A percentile compares a stretch with the other conserved stretches of the same genome.
Conservation (phyloP, 1,140 invertebrate species). For the Pogonomyrmex barbatus region DNA sequence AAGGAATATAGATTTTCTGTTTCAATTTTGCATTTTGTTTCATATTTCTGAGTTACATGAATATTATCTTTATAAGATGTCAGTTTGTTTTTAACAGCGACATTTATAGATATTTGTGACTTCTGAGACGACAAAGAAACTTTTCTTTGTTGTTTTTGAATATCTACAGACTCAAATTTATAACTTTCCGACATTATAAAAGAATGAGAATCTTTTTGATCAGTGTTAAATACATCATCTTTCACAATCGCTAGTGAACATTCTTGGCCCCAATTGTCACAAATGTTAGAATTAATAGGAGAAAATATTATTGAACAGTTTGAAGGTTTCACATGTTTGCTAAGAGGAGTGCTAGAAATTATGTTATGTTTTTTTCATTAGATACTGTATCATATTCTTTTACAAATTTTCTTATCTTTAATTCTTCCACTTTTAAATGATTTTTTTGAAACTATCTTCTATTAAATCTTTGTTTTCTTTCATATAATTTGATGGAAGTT, state of each 20-base stretch:
- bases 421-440: constrained; percentile 21
- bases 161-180: not conserved
- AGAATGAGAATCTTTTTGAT: not conserved
- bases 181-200: not conserved
- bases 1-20: not conserved
- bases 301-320: constrained; percentile 42
- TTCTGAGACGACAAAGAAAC: not conserved
- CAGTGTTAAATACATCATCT: not conserved
- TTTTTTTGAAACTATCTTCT: constrained; percentile 27
- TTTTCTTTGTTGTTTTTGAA: not conserved
- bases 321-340: constrained; percentile 12
- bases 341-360: constrained; percentile 63
- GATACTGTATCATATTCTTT: not conserved
- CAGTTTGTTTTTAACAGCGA: not conserved
- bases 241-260: not conserved
- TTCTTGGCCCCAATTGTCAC: not conserved
- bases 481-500: not conserved
- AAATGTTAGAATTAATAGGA: constrained; percentile 51
- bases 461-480: not conserved
- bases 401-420: constrained; percentile 1
- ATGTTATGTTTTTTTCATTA: not conserved
- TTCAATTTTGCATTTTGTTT: not conserved
- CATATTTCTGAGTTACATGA: constrained; percentile 23
- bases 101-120: not conserved
- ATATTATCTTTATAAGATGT: not conserved